These are phyloP conservation scores for Rhincodon typus DNA, from an alignment of 2,797 vertebrate species.

Conservation along the genomic window DNA sequence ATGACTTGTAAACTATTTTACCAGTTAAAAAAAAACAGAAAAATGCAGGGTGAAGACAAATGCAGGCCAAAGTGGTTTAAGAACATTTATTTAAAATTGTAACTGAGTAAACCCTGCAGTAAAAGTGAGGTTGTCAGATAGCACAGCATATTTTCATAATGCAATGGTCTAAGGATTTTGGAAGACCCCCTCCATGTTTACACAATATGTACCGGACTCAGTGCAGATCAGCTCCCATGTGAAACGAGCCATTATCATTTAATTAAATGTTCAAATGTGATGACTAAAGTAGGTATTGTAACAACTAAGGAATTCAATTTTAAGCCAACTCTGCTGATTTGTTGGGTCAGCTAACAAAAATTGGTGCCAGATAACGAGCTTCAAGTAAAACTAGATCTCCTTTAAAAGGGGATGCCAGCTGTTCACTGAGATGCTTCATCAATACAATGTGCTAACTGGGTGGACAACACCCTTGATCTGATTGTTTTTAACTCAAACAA, in stretches of 20 bases:
- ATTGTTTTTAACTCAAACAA: background rate
- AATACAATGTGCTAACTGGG: background rate
- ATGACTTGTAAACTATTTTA: background rate
- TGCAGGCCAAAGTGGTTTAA: background rate
- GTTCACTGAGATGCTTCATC: background rate
- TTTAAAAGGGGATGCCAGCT: background rate
- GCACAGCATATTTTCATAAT: background rate
- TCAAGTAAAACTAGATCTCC: background rate
- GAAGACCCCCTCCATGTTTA: background rate
- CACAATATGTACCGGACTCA: background rate
- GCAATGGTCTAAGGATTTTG: background rate
- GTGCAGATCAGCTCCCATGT: background rate
- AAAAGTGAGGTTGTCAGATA: background rate
- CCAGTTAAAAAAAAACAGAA: background rate
- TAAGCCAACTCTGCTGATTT: background rate
- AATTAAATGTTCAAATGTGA: background rate
- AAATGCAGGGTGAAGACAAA: too few relatives aligned
- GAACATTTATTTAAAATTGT: background rate
- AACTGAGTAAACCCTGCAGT: background rate
- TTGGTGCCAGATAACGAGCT: background rate
- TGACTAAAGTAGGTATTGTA: background rate
- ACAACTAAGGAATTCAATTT: background rate
- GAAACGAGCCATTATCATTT: background rate
- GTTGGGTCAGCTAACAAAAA: background rate
- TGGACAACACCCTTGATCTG: background rate